These are phyloP conservation scores for Rhynchophorus ferrugineus DNA, from an alignment of 1,140 invertebrate species.

Conservation along the genomic window DNA sequence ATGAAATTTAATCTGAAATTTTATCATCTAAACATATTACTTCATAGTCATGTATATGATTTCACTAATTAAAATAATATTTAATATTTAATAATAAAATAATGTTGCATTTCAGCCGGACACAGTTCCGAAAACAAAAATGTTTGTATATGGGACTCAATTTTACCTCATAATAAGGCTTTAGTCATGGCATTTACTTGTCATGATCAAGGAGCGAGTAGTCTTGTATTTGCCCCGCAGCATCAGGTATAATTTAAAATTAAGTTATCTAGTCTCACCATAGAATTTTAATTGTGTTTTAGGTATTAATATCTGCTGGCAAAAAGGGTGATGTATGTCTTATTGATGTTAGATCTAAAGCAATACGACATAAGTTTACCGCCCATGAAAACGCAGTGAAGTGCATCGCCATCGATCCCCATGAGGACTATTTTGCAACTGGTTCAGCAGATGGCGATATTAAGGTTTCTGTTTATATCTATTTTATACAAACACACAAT, in stretches of 20 bases:
- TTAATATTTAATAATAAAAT: no score
- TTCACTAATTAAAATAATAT: no score
- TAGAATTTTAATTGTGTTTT: constrained; percentile 1
- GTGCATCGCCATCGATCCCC: constrained; percentile 87
- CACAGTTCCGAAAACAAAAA: constrained; percentile 95
- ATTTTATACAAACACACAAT: not conserved
- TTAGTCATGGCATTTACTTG: constrained; percentile 85
- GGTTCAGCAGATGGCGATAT: constrained; percentile 98
- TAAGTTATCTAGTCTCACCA: not conserved
- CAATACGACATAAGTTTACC: constrained; percentile 80
- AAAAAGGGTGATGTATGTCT: constrained; percentile 94
- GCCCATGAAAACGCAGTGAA: constrained; percentile 92
- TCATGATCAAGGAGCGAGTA: constrained; percentile 85
- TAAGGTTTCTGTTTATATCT: constrained; percentile 59
- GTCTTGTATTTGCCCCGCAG: constrained; percentile 84
- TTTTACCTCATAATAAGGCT: constrained; percentile 90
- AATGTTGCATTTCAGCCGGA: constrained; percentile 78
- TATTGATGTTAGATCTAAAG: constrained; percentile 85
- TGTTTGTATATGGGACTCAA: constrained; percentile 97
- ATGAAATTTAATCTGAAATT: no score
- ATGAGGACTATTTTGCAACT: constrained; percentile 94
- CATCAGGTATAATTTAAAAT: constrained; percentile 51
- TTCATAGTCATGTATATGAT: no score
- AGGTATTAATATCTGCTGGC: constrained; percentile 83
- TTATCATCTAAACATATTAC: no score